Percentiles rank a stretch among this genome's conserved stretches.
phyloP scores from a whole-genome alignment of 2,113 vertebrate genomes.

The Rhinopomastus cyanomelas region DNA sequence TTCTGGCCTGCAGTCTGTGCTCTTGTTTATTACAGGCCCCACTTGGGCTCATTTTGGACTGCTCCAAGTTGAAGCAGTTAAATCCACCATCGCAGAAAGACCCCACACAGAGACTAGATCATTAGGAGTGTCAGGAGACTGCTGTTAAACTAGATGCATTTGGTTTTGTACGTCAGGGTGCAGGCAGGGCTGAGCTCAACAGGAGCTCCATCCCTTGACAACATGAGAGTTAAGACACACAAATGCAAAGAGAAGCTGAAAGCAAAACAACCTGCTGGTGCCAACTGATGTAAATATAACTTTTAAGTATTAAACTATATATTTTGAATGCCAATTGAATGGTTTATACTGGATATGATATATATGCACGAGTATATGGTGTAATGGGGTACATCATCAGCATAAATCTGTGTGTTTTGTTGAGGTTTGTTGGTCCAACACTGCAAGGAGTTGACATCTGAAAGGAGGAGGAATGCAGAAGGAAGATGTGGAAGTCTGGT shows the following conservation, averaged over 20 bases:
- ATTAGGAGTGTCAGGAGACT: neutral
- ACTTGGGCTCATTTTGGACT: neutral
- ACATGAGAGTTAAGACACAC: neutral
- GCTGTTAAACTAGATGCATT: neutral
- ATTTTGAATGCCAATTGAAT: conserved; percentile 9
- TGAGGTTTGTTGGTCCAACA: conserved; percentile 13
- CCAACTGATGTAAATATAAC: neutral
- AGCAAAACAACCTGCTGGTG: neutral
- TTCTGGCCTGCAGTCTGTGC: neutral
- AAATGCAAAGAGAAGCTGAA: neutral
- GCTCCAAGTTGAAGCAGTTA: neutral
- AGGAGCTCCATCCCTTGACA: neutral
- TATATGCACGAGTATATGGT: neutral
- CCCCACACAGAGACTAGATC: neutral
- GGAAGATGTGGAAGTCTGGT: neutral
- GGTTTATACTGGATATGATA: neutral
- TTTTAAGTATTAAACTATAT: conserved; percentile 5
- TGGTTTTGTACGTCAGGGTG: neutral
- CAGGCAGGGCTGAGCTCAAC: neutral
- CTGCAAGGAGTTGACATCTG: conserved; percentile 11
- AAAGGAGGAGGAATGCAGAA: neutral
- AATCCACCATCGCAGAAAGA: neutral
- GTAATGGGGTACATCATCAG: neutral
- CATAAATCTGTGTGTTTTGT: conserved; percentile 24
- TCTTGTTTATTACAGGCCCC: neutral